phyloP scores from a whole-genome alignment of 2,797 vertebrate genomes.

The Pogonophryne albipinna region DNA sequence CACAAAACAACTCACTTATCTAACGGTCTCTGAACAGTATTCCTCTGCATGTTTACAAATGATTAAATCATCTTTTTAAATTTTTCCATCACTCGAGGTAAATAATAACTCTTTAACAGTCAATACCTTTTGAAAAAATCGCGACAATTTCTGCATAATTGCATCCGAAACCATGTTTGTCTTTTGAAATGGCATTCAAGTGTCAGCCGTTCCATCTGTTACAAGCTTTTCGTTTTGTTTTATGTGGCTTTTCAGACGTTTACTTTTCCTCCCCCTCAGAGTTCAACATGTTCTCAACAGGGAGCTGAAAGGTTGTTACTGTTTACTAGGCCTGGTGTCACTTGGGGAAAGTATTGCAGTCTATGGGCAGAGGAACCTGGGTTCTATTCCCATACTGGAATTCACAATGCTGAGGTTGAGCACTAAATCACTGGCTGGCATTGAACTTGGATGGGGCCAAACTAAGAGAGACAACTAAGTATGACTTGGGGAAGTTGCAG shows the following conservation, averaged over 20 bases:
- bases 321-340: constrained; percentile 14
- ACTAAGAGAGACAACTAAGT: background rate
- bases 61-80: too few species aligned
- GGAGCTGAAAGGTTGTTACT: constrained; percentile 28
- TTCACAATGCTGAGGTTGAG: constrained; percentile 20
- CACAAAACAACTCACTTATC: constrained; percentile 22
- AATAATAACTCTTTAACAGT: constrained; percentile 24
- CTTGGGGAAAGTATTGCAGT: constrained; percentile 11
- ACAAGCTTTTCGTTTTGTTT: background rate
- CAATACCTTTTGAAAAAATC: background rate
- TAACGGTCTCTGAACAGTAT: constrained; percentile 1
- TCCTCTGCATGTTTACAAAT: constrained; percentile 12
- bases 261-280: background rate
- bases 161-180: too few species aligned
- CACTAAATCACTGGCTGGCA: background rate
- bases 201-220: constrained; percentile 28
- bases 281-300: constrained; percentile 33
- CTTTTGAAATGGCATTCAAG: background rate
- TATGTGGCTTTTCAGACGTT: constrained; percentile 20
- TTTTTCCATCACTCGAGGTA: too few species aligned
- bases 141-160: too few species aligned
- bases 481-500: constrained; percentile 8
- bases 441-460: background rate
- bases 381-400: background rate
- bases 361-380: constrained; percentile 5